phyloP scores from a whole-genome alignment of 2,888 invertebrate species.

The Hermaeophaga mercurialis region DNA sequence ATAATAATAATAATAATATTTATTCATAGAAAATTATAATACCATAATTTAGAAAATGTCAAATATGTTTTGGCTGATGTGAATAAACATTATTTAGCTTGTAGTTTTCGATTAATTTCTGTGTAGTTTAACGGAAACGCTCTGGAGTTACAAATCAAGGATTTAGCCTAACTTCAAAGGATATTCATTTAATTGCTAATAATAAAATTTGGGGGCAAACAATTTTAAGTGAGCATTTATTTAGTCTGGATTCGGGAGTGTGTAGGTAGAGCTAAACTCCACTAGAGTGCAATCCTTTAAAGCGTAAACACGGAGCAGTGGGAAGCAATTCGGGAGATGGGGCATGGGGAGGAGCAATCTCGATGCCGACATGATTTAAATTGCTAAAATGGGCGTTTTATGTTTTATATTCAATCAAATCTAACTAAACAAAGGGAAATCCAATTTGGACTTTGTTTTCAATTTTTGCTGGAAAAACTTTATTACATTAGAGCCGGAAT shows the following conservation, averaged over 20 bases:
- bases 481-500: slow-evolving; percentile 48
- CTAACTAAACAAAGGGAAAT: slow-evolving; percentile 49
- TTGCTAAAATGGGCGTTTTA: slow-evolving; percentile 58
- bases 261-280: slow-evolving; percentile 12
- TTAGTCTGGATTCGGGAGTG: slow-evolving; percentile 2
- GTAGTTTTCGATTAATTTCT: too few species aligned
- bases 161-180: slow-evolving; percentile 1
- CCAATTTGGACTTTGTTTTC: slow-evolving; percentile 51
- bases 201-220: slow-evolving; percentile 10
- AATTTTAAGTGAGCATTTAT: slow-evolving; percentile 6
- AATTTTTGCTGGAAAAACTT: slow-evolving; percentile 49
- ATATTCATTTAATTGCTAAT: neutral
- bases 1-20: too few species aligned
- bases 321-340: slow-evolving; percentile 26
- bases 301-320: slow-evolving; percentile 29
- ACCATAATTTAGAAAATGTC: too few species aligned
- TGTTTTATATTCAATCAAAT: slow-evolving; percentile 56
- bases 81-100: too few species aligned
- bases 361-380: slow-evolving; percentile 54
- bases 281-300: slow-evolving; percentile 18
- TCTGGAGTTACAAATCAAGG: neutral
- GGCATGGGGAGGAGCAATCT: slow-evolving; percentile 46
- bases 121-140: too few species aligned
- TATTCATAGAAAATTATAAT: too few species aligned
- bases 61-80: too few species aligned